Base-by-base conservation (phyloP, 2,888 invertebrate genomes). In the Ormyrus thymus region DNA sequence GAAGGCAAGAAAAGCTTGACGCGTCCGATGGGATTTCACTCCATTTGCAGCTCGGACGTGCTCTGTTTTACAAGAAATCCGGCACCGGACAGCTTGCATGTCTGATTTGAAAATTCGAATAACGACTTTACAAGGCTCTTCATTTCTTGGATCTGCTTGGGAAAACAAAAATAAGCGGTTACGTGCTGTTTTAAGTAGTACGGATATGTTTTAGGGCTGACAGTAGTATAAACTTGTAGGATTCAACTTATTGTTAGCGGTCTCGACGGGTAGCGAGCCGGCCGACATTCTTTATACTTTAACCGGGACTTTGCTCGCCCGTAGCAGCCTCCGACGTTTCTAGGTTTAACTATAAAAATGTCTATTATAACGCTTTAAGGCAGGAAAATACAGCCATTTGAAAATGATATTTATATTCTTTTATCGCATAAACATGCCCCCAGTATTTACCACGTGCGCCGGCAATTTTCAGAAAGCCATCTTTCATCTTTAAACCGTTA, bases 301-400 rank as follows among this genome's bases (percentile, higher is more conserved):
- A 73, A 74, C 45, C 8, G 45, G 3, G 70, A 64, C 50, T 53
- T 56, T 48, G 46, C 53, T 58, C 70, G 1, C 10, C 11, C 65
- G n/a, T 29, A 43, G 53, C 59, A 51, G 13, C 50, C 59, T 0
- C 69, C 69, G 58, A 48, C 13, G 50, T 65, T 65, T 77, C 77
- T 64, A 50, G 72, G 53, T 65, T 50, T 53, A 61, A 79, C 70
- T 70, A 79, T 79, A 75, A 75, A 79, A 75, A 69, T 71, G 79
- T 79, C 75, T 45, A 79, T 75, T 79, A 74, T 58, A 70, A 65
- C 48, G 70, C 51, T 65, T 50, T 46, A 50, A 58, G 75, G 55
- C 65, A 62, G 66, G 45, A 75, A 79, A 71, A 71, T 71, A 74
- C 58, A 48, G 43, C 43, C 48, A n/a, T 72, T 78, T 66, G 11